phyloP scores from a whole-genome alignment of 2,113 vertebrate genomes.

The Esox niger region DNA sequence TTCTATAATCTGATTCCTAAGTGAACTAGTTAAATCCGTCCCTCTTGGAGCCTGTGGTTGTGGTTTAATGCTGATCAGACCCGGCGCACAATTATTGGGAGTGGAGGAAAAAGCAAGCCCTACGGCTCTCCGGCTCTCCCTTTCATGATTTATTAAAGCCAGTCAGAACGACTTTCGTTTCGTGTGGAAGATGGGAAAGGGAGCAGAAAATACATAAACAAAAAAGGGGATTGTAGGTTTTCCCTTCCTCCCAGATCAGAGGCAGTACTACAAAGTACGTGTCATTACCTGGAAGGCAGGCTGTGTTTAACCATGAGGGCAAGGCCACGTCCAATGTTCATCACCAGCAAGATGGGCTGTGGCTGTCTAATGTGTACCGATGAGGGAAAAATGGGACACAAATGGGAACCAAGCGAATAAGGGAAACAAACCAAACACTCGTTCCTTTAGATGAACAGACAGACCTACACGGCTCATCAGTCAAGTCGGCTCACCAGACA shows the following conservation, averaged over 20 bases:
- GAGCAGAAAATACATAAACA: constrained; percentile 1
- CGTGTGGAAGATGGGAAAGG: neutral
- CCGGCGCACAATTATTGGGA: constrained; percentile 4
- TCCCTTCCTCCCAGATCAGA: neutral
- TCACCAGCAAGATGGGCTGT: neutral
- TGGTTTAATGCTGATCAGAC: constrained; percentile 12
- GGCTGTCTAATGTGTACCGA: neutral
- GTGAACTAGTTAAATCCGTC: too few relatives aligned
- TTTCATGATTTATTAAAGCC: constrained; percentile 23
- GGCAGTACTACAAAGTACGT: neutral
- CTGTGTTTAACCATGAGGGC: neutral
- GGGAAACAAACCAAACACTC: neutral
- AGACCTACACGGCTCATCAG: too few relatives aligned
- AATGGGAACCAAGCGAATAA: neutral
- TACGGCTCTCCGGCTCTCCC: constrained; percentile 6
- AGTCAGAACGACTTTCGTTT: neutral
- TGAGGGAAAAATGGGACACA: neutral
- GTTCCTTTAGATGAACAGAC: too few relatives aligned
- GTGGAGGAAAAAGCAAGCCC: constrained; percentile 19
- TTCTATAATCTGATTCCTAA: too few relatives aligned
- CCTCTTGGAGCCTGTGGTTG: too few relatives aligned
- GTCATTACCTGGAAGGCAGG: neutral
- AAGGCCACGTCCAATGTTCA: neutral
- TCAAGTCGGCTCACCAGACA: too few relatives aligned
- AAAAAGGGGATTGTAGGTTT: neutral